These are phyloP conservation scores for Spondyliosoma cantharus DNA, from an alignment of 2,797 vertebrate species.

Conservation along the genomic window DNA sequence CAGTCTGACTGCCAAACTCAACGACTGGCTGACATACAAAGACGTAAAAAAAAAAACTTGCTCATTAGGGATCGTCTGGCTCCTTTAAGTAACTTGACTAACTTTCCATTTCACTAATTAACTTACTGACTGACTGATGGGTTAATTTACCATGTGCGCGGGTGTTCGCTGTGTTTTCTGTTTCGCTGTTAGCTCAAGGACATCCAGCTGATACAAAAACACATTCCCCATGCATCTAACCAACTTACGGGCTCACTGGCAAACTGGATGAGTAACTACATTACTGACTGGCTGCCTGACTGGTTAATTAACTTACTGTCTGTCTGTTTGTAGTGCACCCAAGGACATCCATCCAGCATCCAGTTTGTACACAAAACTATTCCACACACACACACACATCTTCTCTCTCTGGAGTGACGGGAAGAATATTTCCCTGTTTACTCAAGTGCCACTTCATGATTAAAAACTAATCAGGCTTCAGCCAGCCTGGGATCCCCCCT, in stretches of 20 bases:
- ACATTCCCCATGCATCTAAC: conserved; percentile 48
- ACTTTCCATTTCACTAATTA: conserved; percentile 44
- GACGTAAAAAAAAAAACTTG: neutral
- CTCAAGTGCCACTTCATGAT: conserved; percentile 80
- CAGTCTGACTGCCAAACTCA: neutral
- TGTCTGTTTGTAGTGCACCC: conserved; percentile 69
- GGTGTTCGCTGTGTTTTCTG: conserved; percentile 9
- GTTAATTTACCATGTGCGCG: conserved; percentile 42
- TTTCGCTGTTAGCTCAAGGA: conserved; percentile 53
- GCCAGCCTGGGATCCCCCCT: conserved; percentile 71
- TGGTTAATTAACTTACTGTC: conserved; percentile 74
- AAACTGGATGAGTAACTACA: conserved; percentile 62
- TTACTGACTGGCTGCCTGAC: conserved; percentile 65
- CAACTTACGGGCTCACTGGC: conserved; percentile 49
- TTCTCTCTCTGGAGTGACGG: conserved; percentile 66
- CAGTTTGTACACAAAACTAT: conserved; percentile 58
- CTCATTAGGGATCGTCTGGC: neutral
- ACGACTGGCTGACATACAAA: neutral
- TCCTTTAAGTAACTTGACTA: conserved; percentile 18
- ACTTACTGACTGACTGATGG: conserved; percentile 41
- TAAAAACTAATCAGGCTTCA: conserved; percentile 81
- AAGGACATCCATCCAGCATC: conserved; percentile 70
- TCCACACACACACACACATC: conserved; percentile 37
- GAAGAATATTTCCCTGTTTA: conserved; percentile 80
- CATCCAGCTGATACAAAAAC: conserved; percentile 54